Base-by-base conservation (phyloP, 1,140 invertebrate species). In the Hyles vespertilio region DNA sequence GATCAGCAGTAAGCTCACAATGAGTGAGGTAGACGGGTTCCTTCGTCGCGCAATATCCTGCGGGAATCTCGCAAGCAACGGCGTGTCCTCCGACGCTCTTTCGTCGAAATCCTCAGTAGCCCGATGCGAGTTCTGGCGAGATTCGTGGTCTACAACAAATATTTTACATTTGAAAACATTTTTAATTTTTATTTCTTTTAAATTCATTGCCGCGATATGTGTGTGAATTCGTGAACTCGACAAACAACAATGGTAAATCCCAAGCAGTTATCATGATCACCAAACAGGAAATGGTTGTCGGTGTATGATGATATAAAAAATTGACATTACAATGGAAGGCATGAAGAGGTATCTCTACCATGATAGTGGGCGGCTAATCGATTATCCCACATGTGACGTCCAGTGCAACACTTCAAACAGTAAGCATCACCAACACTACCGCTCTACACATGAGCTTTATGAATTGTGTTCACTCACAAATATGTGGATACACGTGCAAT, bases 31-130 rank as follows among this genome's bases (percentile, higher is more conserved):
- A 11, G 56, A 32, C 5, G 58, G 33, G 50, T 48, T 62, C 49
- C 59, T 59, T 2, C 52, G 34, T 8, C 10, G n/a, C 7, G 5
- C 10, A 3, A 34, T 51, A 49, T 48, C 43, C 33, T 51, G 51
- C 4, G 71, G 72, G 51, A 72, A 77, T 32, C 67, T 56, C 22
- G 62, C 58, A 7, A 79, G 58, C 11, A 77, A 63, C 6, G 74
- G 77, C 2, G 77, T 74, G 6, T 65, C 56, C 40, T 79, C 77
- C 3, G 64, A 43, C 5, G 53, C 4, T 5, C 50, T 54, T 4
- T 43, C 36, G 10, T 55, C 50, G 40, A 45, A 10, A n/a, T 64
- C 57, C 12, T 67, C 67, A 3, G 63, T 61, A 0, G 36, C 59
- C 11, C 59, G 58, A 50, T 67, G 36, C 2, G 60, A 65, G 56